Evolutionary conservation across 2,888 invertebrate genomes (phyloP).

Genomic region (Acanthosoma haemorrhoidale): DNA sequence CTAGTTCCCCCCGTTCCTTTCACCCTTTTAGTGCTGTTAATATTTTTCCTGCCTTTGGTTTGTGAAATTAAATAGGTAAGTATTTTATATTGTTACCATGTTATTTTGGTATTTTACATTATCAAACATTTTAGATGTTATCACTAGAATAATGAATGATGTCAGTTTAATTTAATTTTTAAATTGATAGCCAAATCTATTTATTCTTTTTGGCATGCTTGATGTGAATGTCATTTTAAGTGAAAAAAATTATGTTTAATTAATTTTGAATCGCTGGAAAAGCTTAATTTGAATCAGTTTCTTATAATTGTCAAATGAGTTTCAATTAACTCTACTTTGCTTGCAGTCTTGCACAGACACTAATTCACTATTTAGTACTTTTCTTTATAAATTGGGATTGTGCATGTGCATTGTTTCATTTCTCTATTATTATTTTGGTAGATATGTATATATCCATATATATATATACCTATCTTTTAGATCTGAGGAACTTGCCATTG

Average conservation of each 20-base stretch:
- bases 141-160: neutral
- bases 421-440: neutral
- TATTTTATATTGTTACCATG: neutral
- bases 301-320: neutral
- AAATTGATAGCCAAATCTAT: neutral
- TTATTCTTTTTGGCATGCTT: neutral
- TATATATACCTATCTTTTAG: conserved; percentile 1
- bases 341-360: conserved; percentile 17
- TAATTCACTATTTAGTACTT: neutral
- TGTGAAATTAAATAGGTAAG: conserved; percentile 10
- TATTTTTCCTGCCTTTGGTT: neutral
- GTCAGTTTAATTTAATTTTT: neutral
- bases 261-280: neutral
- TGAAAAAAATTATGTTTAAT: too few species aligned
- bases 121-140: neutral
- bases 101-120: too few species aligned
- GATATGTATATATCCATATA: neutral
- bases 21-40: conserved; percentile 3
- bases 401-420: conserved; percentile 12
- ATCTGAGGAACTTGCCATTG: conserved; percentile 25
- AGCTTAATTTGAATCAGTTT: neutral
- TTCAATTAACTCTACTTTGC: neutral
- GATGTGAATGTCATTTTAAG: neutral
- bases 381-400: conserved; percentile 21
- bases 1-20: conserved; percentile 4